Evolutionary conservation across 2,888 invertebrate genomes (phyloP), one percentile per base, ranked within the genome.

Genomic region (Chrysina gloriosa): DNA sequence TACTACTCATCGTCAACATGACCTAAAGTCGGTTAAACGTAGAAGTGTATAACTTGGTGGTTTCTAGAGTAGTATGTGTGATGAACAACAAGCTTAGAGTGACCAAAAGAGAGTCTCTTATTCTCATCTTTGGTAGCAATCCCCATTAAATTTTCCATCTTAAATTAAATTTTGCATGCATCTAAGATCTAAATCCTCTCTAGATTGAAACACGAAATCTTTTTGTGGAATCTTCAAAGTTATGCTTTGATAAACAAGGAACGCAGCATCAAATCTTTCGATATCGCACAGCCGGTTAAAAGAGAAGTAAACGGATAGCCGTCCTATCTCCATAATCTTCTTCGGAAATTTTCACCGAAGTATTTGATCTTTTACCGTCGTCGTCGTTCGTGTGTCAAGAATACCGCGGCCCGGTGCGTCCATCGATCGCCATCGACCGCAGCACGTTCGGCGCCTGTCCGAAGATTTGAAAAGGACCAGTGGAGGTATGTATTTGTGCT

Each of bases 401-500:
- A 42, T 45, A 61, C 14, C 25, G 58, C 9, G 31, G 16, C 19
- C 14, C 29, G 52, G 16, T n/a, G 7, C 31, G 27, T 61, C 16
- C 58, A 25, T 14, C 58, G 42, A 56, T 61, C 58, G 58, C 3
- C 25, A 27, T 9, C 14, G 19, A 16, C n/a, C n/a, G 19, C 52
- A n/a, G 16, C 31, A 31, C 52, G 52, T 25, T 52, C 25, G 14
- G 6, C 14, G 19, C 7, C 9, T 42, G 58, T 61, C 42, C 25
- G 42, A 61, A 42, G 58, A 61, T 61, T 61, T 42, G 58, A 61
- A 27, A 61, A 61, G 58, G 58, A 27, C 39, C 11, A 39, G 42
- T 34, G 27, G 16, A 54, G 9, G 31, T 45, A 16, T 45, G 21
- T 16, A 16, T 45, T n/a, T n/a, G n/a, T n/a, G n/a, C n/a, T n/a